Conservation (phyloP, 1,140 invertebrate species). For the Drosophila bipectinata region DNA sequence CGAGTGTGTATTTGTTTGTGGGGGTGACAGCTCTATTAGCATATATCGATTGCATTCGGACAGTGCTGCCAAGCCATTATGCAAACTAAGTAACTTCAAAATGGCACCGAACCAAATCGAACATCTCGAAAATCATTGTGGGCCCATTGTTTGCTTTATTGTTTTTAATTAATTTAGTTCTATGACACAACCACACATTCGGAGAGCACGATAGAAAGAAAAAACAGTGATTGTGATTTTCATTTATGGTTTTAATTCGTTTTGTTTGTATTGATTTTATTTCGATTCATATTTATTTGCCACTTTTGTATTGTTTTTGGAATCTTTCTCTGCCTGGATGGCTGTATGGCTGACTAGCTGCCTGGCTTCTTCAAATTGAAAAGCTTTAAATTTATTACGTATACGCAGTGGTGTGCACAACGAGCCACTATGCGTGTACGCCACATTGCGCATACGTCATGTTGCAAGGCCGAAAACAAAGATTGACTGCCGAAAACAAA, state of each 20-base stretch:
- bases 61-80: conserved; percentile 33
- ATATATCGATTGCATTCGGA: conserved; percentile 52
- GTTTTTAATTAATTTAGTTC: conserved; percentile 52
- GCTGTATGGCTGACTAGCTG: neutral
- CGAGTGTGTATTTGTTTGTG: conserved; percentile 9
- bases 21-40: conserved; percentile 49
- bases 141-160: conserved; percentile 29
- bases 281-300: conserved; percentile 30
- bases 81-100: conserved; percentile 50
- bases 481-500: neutral
- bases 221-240: conserved; percentile 43
- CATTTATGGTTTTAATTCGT: conserved; percentile 55
- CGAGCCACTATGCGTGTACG: neutral
- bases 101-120: conserved; percentile 17
- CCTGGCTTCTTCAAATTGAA: neutral
- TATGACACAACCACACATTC: neutral
- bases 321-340: neutral
- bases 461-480: conserved; percentile 1
- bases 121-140: conserved; percentile 18
- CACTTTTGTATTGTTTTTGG: neutral
- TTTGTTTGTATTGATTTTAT: conserved; percentile 50
- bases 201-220: neutral
- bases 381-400: conserved; percentile 1
- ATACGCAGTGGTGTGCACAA: neutral
- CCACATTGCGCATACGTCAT: conserved; percentile 32